Percentiles rank a stretch among this genome's conserved stretches.
phyloP scores from a whole-genome alignment of 64 coral and sea anemone genomes.

The Montipora capricornis region DNA sequence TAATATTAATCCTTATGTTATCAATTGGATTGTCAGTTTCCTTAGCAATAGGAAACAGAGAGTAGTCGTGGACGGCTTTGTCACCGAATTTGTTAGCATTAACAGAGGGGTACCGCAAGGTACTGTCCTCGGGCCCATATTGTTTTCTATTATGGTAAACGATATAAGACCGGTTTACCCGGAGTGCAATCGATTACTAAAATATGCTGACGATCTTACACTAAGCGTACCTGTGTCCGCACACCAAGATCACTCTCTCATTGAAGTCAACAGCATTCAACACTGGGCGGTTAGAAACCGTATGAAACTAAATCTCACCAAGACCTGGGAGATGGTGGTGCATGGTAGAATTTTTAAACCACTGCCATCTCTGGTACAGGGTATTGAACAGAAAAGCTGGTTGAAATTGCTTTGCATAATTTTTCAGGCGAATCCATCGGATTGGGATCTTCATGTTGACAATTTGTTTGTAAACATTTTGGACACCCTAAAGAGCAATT shows the following conservation, averaged over 20 bases:
- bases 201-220: too few species aligned
- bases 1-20: background rate
- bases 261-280: conserved; percentile 6
- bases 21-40: conserved; percentile 26
- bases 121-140: conserved; percentile 14
- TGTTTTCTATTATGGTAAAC: conserved; percentile 28
- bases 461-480: conserved; percentile 11
- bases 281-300: background rate
- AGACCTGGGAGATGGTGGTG: conserved; percentile 65
- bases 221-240: too few species aligned
- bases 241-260: background rate
- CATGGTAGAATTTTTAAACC: conserved; percentile 55
- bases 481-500: conserved; percentile 1
- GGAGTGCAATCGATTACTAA: background rate
- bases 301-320: conserved; percentile 45
- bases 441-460: conserved; percentile 22
- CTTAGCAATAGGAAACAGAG: conserved; percentile 11
- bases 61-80: conserved; percentile 14
- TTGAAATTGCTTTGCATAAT: conserved; percentile 70
- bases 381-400: conserved; percentile 63
- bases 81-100: conserved; percentile 5
- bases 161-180: conserved; percentile 17
- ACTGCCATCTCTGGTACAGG: conserved; percentile 53
- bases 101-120: conserved; percentile 29
- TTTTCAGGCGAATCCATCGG: conserved; percentile 70